Evolutionary conservation across 2,888 invertebrate genomes (phyloP), one percentile per base, ranked within the genome.

Genomic region (Nomada goodeniana): DNA sequence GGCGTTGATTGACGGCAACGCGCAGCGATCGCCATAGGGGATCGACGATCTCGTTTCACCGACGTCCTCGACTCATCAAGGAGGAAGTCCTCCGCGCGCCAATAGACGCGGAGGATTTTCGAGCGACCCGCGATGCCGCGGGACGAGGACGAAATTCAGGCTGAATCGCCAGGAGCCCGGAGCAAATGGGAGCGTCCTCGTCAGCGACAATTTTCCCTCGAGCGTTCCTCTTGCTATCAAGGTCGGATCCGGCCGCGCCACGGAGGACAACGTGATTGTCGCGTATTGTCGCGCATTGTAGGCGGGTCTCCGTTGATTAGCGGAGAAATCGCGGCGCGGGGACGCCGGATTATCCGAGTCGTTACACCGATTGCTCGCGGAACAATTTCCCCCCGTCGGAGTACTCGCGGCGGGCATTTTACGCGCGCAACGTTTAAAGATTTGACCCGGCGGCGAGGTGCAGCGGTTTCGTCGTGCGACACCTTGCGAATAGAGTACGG

Each of bases 51-150:
- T 73, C 75, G 61, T 75, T 81, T 83, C 77, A 29, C 42, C 67
- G 67, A 50, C 77, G 71, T 68, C 76, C 82, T 87, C 84, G 79
- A 50, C 83, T 82, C 84, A 81, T 82, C 82, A 85, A 80, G 76
- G 77, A 79, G 81, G 75, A 83, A n/a, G n/a, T 87, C 79, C 74
- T 61, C 72, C 71, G 73, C 78, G 71, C 57, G 75, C 67, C 76
- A 69, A 76, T 86, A 57, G 79, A 59, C 71, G 68, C 61, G 42
- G 76, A 80, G 70, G 61, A 80, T 84, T 84, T 85, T 87, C 76
- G 72, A 57, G 13, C 36, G 53, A 36, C 7, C 20, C 76, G 74
- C 68, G 52, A n/a, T 69, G 36, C 60, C 36, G 36, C 9, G 29
- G 68, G 23, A 29, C 9, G 42, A 18, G 29, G 55, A 47, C 26